phyloP scores from a whole-genome alignment of 2,888 invertebrate species.

The Amphipyra tragopoginis region DNA sequence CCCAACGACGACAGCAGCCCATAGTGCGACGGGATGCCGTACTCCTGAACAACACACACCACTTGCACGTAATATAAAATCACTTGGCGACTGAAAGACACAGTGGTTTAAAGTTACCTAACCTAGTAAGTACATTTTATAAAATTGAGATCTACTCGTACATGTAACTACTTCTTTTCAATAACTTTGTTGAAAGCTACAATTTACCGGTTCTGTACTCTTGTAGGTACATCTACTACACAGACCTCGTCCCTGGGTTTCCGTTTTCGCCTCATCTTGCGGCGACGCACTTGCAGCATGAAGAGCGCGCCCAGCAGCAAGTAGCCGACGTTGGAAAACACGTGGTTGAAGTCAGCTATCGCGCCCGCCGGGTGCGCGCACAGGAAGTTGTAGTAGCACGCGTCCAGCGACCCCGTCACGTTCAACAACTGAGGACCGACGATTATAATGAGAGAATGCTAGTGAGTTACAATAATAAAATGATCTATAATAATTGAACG shows the following conservation, averaged over 20 bases:
- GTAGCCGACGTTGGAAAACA: conserved; percentile 96
- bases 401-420: conserved; percentile 95
- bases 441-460: too few relatives aligned
- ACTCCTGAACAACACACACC: conserved; percentile 82
- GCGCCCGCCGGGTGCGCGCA: conserved; percentile 95
- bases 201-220: too few relatives aligned
- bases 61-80: too few relatives aligned
- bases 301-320: conserved; percentile 94
- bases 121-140: too few relatives aligned
- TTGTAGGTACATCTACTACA: not conserved
- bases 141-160: too few relatives aligned
- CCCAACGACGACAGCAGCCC: conserved; percentile 97
- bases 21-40: conserved; percentile 95
- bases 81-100: too few relatives aligned
- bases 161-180: too few relatives aligned
- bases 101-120: too few relatives aligned
- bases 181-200: too few relatives aligned
- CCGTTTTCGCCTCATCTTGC: conserved; percentile 66
- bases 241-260: conserved; percentile 73
- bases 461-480: too few relatives aligned
- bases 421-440: conserved; percentile 90
- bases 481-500: too few relatives aligned
- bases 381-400: conserved; percentile 97
- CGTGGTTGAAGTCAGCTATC: conserved; percentile 96
- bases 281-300: conserved; percentile 91